phyloP scores from a whole-genome alignment of 2,888 invertebrate genomes.

The Matsumyia berberina region DNA sequence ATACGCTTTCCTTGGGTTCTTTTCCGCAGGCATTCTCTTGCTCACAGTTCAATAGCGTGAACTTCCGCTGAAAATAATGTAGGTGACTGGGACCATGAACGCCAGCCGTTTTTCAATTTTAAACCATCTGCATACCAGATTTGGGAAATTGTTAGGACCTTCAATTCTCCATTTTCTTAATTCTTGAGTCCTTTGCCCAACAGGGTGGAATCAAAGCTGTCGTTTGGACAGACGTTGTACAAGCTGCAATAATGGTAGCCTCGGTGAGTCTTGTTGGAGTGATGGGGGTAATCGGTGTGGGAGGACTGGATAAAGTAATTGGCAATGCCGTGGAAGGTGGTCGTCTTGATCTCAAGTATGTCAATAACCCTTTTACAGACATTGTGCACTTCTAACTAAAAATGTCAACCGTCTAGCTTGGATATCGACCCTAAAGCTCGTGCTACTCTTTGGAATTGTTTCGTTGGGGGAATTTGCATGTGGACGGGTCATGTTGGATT shows the following conservation, averaged over 20 bases:
- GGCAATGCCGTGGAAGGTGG: conserved; percentile 82
- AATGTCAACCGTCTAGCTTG: not conserved
- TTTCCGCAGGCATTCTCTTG: no score
- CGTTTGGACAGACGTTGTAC: conserved; percentile 85
- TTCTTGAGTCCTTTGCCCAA: not conserved
- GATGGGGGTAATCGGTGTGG: conserved; percentile 83
- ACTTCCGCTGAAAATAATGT: no score
- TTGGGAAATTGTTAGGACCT: no score
- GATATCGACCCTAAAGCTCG: conserved; percentile 84
- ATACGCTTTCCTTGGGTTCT: no score
- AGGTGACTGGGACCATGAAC: no score
- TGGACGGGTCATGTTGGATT: conserved; percentile 88
- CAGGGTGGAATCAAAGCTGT: conserved; percentile 85
- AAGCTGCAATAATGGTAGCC: conserved; percentile 83
- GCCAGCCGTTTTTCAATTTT: not conserved
- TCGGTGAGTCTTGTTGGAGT: conserved; percentile 83
- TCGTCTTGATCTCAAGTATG: conserved; percentile 83
- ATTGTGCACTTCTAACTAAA: not conserved
- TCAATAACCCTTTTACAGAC: not conserved
- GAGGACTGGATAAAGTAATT: conserved; percentile 83
- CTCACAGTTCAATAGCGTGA: no score
- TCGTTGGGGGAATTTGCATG: conserved; percentile 86
- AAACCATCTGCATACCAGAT: no score
- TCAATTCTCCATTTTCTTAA: no score
- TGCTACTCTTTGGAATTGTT: conserved; percentile 87